Evolutionary conservation across 2,888 invertebrate species (phyloP).

Genomic region (Drosophila subsilvestris): DNA sequence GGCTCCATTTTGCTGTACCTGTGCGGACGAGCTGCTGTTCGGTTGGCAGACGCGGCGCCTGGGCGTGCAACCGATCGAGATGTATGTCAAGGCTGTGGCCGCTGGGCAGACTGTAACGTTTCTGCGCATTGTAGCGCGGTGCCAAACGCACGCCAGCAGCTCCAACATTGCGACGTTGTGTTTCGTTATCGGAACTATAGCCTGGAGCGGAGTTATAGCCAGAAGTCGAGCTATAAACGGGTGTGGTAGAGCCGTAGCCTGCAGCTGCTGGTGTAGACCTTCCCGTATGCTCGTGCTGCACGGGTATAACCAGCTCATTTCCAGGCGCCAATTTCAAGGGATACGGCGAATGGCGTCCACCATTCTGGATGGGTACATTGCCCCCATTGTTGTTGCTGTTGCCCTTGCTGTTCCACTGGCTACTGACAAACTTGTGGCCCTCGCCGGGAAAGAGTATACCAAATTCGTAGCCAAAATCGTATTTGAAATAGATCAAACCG

Average conservation of each 20-base stretch:
- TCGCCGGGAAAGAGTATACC: slow-evolving; percentile 89
- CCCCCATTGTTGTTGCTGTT: slow-evolving; percentile 16
- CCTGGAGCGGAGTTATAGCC: slow-evolving; percentile 49
- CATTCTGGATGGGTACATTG: slow-evolving; percentile 33
- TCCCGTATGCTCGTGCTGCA: slow-evolving; percentile 87
- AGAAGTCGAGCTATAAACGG: slow-evolving; percentile 34
- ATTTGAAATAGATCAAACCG: slow-evolving; percentile 91
- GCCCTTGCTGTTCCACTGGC: slow-evolving; percentile 76
- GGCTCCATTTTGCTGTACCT: slow-evolving; percentile 21
- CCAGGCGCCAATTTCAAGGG: slow-evolving; percentile 85
- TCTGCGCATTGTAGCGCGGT: slow-evolving; percentile 68
- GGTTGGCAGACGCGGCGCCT: slow-evolving; percentile 75
- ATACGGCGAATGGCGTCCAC: slow-evolving; percentile 72
- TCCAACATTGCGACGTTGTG: slow-evolving; percentile 53
- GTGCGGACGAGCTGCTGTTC: slow-evolving; percentile 71
- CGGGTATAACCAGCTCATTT: slow-evolving; percentile 87
- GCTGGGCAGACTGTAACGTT: slow-evolving; percentile 84
- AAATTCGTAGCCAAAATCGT: slow-evolving; percentile 92
- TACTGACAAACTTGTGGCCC: slow-evolving; percentile 85
- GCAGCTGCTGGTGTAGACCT: slow-evolving; percentile 45
- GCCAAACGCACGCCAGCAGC: slow-evolving; percentile 30
- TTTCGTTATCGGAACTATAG: slow-evolving; percentile 77
- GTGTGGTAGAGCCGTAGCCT: slow-evolving; percentile 63
- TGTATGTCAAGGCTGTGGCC: slow-evolving; percentile 81
- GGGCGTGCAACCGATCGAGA: slow-evolving; percentile 83